Evolutionary conservation across 2,888 invertebrate species (phyloP), one percentile per base, ranked within the genome.

Genomic region (Sarcophaga variegata): DNA sequence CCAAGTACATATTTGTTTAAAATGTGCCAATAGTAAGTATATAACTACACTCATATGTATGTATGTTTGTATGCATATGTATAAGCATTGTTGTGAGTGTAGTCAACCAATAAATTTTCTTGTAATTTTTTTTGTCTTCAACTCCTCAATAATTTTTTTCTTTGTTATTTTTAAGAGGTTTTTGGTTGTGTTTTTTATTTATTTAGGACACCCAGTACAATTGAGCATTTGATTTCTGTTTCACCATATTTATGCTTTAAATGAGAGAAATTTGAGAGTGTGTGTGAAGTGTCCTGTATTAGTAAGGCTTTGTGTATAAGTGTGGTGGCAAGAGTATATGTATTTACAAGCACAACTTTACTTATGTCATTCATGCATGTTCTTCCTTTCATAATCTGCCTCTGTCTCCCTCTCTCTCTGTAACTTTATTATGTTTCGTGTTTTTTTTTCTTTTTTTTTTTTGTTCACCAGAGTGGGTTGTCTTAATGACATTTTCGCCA

Each of bases 311-410:
- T 37, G 37, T 37, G 49, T 14, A 3, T 12, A 12, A 49, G 54
- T 54, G 0, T 3, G 2, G 10, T 14, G 54, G 5, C 54, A 54
- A 54, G 17, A 54, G 54, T 54, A 54, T 54, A 54, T 54, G 14
- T 54, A 12, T 49, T 49, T 49, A 49, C 49, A 49, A 49, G 49
- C 14, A 49, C 12, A 14, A 63, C 12, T 70, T 81, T 75, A 75
- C 70, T 76, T 77, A 77, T 66, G 45, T 25, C 59, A 64, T 70
- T 71, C 71, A 71, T 76, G 76, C 76, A 69, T 81, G 63, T 45
- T 54, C n/a, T 64, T n/a, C 10, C 17, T 49, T 1, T 14, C 11
- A 49, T 49, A 8, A 1, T 37, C 37, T 8, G 37, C 3, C 37
- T 8, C 37, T 37, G 0, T 37, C 37, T 3, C 8, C 2, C 1